These are phyloP conservation scores for Arge pagana DNA, from an alignment of 2,888 invertebrate genomes.

Conservation along the genomic window DNA sequence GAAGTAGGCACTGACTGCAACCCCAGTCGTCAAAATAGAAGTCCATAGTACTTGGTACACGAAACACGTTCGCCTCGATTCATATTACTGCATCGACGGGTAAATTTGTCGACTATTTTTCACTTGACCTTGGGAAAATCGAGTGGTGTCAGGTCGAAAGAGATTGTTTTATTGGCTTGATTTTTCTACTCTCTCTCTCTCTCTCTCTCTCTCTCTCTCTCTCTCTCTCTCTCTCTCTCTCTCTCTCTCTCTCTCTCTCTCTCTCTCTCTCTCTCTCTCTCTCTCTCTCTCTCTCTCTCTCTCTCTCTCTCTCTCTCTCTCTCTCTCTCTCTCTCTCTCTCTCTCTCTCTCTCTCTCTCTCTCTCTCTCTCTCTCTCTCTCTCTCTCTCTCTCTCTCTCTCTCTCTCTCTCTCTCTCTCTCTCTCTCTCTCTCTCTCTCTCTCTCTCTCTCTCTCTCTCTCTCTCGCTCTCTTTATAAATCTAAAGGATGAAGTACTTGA, in stretches of 20 bases:
- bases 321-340: too few species aligned
- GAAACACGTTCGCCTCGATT: constrained; percentile 1
- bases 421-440: constrained; percentile 5
- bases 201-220: constrained; percentile 4
- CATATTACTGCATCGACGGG: background rate
- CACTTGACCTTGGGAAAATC: background rate
- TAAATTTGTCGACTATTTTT: constrained; percentile 8
- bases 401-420: constrained; percentile 2
- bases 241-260: constrained; percentile 21
- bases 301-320: too few species aligned
- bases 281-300: background rate
- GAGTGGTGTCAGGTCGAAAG: background rate
- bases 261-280: constrained; percentile 13
- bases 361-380: too few species aligned
- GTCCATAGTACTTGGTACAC: background rate
- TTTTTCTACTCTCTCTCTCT: background rate
- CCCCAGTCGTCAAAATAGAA: too few species aligned
- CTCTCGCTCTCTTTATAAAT: too few species aligned
- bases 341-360: too few species aligned
- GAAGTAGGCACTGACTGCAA: too few species aligned
- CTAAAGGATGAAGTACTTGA: constrained; percentile 20
- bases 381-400: constrained; percentile 22
- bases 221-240: background rate
- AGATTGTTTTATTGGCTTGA: constrained; percentile 3
- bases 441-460: constrained; percentile 1